phyloP scores from a whole-genome alignment of 2,888 invertebrate species.

The Megaustenia siamemsis region DNA sequence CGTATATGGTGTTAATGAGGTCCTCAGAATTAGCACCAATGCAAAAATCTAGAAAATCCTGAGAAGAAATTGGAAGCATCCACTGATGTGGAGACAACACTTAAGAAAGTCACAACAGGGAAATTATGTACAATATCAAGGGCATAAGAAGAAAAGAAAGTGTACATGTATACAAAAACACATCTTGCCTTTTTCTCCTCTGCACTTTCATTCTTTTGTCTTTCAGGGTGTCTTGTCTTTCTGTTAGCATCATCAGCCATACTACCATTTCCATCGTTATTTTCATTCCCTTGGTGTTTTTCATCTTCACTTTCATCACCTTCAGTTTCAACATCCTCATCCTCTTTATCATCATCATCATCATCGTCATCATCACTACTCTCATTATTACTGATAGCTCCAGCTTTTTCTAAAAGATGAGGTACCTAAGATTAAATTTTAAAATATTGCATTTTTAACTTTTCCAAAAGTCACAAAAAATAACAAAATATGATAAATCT shows the following conservation, averaged over 20 bases:
- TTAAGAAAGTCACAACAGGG: too few relatives aligned
- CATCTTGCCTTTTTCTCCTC: slow-evolving; percentile 48
- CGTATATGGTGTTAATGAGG: too few relatives aligned
- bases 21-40: too few relatives aligned
- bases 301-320: neutral
- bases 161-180: neutral
- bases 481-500: too few relatives aligned
- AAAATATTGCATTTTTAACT: too few relatives aligned
- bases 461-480: too few relatives aligned
- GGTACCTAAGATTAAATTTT: slow-evolving; percentile 28
- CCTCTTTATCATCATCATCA: slow-evolving; percentile 18
- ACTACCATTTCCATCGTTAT: slow-evolving; percentile 49
- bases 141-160: slow-evolving; percentile 3
- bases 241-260: slow-evolving; percentile 52
- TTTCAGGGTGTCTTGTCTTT: slow-evolving; percentile 20
- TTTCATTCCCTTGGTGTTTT: neutral
- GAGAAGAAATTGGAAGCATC: too few relatives aligned
- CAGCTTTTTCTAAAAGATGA: slow-evolving; percentile 37
- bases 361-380: slow-evolving; percentile 7
- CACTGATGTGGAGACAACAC: too few relatives aligned
- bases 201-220: slow-evolving; percentile 45
- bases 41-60: too few relatives aligned
- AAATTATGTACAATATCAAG: too few relatives aligned
- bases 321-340: slow-evolving; percentile 49
- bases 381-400: neutral